Evolutionary conservation across 37 sponge, comb jelly and placozoan species (phyloP).

Genomic region (Cladorhizidae sp.): DNA sequence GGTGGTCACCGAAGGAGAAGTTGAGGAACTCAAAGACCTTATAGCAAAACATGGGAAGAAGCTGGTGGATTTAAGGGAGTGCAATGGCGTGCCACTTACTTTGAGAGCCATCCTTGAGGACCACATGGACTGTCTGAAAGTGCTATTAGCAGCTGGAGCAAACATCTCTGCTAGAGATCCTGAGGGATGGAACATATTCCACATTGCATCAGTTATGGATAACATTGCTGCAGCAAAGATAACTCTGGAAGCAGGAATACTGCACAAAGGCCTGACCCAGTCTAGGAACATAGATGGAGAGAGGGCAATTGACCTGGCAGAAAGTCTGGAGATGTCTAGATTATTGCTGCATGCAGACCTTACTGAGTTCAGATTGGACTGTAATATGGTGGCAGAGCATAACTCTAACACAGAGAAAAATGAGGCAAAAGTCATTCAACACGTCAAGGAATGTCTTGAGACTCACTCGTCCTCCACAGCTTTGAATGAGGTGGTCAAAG

Average conservation of each 20-base stretch:
- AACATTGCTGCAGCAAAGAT: constrained; percentile 60
- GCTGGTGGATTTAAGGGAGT: constrained; percentile 52
- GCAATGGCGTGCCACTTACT: constrained; percentile 60
- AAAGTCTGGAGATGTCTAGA: constrained; percentile 62
- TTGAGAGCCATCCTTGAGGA: constrained; percentile 71
- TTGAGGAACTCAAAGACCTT: constrained; percentile 59
- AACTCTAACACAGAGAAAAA: background rate
- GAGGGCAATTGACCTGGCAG: constrained; percentile 71
- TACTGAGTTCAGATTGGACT: constrained; percentile 20
- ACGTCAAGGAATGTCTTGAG: constrained; percentile 21
- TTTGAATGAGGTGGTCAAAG: constrained; percentile 34
- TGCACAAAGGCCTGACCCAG: constrained; percentile 20
- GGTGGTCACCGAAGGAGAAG: constrained; percentile 62
- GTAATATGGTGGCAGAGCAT: background rate
- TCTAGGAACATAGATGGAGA: constrained; percentile 52
- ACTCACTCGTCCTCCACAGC: constrained; percentile 9
- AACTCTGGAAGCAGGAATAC: constrained; percentile 25
- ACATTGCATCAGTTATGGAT: constrained; percentile 72
- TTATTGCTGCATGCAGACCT: constrained; percentile 64
- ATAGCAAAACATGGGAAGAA: constrained; percentile 28
- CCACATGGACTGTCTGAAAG: constrained; percentile 41
- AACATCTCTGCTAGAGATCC: constrained; percentile 50
- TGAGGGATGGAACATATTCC: constrained; percentile 72
- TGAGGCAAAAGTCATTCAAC: constrained; percentile 28
- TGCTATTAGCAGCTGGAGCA: constrained; percentile 60